A percentile compares a stretch with the other conserved stretches of the same genome.
These are phyloP conservation scores for Delphinapterus leucas DNA, from an alignment of 2,113 vertebrate genomes.

Conservation along the genomic window DNA sequence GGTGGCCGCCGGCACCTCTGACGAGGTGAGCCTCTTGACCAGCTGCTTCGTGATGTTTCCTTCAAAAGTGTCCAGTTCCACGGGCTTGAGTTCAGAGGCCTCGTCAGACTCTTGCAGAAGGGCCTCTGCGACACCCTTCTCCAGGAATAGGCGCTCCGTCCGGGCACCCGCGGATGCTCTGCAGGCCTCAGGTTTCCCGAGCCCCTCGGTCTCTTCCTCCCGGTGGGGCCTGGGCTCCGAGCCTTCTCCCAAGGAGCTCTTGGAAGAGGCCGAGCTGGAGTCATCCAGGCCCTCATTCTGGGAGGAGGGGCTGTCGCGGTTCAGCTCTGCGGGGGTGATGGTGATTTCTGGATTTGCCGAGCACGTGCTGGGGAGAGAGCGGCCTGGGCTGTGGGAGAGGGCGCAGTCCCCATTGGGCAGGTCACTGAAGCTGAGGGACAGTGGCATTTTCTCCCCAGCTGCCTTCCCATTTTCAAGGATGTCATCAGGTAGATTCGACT, in stretches of 20 bases:
- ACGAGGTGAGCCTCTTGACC: conserved; percentile 93
- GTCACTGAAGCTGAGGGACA: conserved; percentile 93
- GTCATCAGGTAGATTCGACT: conserved; percentile 93
- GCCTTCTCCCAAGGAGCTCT: conserved; percentile 56
- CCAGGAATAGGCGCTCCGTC: conserved; percentile 83
- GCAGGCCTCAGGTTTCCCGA: conserved; percentile 33
- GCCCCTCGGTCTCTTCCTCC: conserved; percentile 5
- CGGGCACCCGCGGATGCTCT: conserved; percentile 71
- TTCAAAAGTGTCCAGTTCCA: conserved; percentile 94
- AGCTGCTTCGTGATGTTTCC: conserved; percentile 96
- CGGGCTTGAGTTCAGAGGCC: conserved; percentile 92
- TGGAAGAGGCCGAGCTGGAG: conserved; percentile 62
- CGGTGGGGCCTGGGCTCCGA: not conserved
- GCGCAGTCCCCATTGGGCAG: conserved; percentile 81
- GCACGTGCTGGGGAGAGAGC: conserved; percentile 50
- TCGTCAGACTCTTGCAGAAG: conserved; percentile 86
- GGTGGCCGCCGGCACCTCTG: conserved; percentile 80
- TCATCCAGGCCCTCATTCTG: conserved; percentile 61
- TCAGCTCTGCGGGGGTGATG: conserved; percentile 84
- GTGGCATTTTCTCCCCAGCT: conserved; percentile 86
- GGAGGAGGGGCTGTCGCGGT: conserved; percentile 40
- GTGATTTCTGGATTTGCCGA: conserved; percentile 92
- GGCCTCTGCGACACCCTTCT: conserved; percentile 79
- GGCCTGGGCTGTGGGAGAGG: conserved; percentile 61
- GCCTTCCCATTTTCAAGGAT: conserved; percentile 89